phyloP scores from a whole-genome alignment of 2,888 invertebrate genomes.

The Drosophila tanythrix region DNA sequence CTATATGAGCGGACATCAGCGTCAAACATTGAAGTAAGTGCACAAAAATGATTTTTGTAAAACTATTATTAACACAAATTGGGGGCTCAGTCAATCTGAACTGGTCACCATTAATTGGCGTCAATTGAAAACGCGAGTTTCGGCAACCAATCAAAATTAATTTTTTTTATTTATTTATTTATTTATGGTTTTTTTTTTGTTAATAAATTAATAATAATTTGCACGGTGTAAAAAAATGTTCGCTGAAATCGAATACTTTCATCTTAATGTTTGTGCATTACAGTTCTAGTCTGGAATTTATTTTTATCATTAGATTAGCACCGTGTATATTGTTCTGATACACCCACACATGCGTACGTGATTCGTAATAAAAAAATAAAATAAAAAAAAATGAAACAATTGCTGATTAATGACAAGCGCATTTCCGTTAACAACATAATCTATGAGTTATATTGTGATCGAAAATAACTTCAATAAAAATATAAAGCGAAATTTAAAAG shows the following conservation, averaged over 20 bases:
- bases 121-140: conserved; percentile 60
- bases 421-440: conserved; percentile 29
- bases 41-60: conserved; percentile 21
- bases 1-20: conserved; percentile 85
- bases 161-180: conserved; percentile 14
- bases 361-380: conserved; percentile 17
- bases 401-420: conserved; percentile 25
- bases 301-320: conserved; percentile 51
- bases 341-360: conserved; percentile 35
- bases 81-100: conserved; percentile 17
- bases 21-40: conserved; percentile 83
- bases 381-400: neutral
- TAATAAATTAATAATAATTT: neutral
- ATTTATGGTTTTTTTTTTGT: neutral
- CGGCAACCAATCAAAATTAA: conserved; percentile 56
- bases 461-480: conserved; percentile 7
- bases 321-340: conserved; percentile 36
- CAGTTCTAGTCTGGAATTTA: conserved; percentile 23
- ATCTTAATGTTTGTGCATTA: neutral
- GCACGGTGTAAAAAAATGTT: too few species aligned
- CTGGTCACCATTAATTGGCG: conserved; percentile 47
- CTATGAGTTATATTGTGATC: neutral
- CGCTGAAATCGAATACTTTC: neutral
- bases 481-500: neutral
- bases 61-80: conserved; percentile 34